These are phyloP conservation scores for Pedicia rivosa DNA, from an alignment of 2,888 invertebrate species.

Conservation along the genomic window DNA sequence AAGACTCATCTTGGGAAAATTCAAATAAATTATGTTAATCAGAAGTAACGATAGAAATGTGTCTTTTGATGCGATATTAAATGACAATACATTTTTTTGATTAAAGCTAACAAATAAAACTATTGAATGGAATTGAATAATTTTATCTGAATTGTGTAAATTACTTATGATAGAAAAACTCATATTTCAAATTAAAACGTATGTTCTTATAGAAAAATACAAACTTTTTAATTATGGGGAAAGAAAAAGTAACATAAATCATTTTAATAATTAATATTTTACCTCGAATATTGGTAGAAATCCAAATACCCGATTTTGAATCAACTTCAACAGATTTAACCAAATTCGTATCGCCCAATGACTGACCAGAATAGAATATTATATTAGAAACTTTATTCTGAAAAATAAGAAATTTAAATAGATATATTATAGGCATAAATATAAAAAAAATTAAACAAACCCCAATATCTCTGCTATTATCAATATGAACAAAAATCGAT, in stretches of 20 bases:
- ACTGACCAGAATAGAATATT: conserved; percentile 70
- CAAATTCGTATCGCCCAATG: conserved; percentile 64
- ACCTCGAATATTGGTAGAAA: conserved; percentile 69
- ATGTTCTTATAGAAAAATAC: too few species aligned
- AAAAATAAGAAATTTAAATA: conserved; percentile 18
- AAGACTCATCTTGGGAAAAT: conserved; percentile 28
- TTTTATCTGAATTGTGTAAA: too few species aligned
- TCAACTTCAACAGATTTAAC: conserved; percentile 76
- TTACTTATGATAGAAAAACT: too few species aligned
- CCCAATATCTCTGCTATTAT: conserved; percentile 83
- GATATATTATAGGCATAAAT: not conserved
- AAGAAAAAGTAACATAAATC: not conserved
- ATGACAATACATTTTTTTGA: too few species aligned
- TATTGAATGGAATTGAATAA: too few species aligned
- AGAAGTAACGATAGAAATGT: conserved; percentile 1
- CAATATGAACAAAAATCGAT: conserved; percentile 71
- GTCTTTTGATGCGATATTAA: too few species aligned
- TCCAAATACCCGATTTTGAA: conserved; percentile 74
- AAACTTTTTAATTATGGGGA: too few species aligned
- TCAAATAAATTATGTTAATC: conserved; percentile 6
- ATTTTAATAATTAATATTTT: conserved; percentile 16
- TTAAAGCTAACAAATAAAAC: too few species aligned
- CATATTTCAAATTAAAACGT: too few species aligned
- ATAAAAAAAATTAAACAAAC: conserved; percentile 33
- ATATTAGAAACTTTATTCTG: conserved; percentile 81